These are phyloP conservation scores for Sinohyriopsis cumingii DNA, from an alignment of 2,888 invertebrate species.

Conservation along the genomic window DNA sequence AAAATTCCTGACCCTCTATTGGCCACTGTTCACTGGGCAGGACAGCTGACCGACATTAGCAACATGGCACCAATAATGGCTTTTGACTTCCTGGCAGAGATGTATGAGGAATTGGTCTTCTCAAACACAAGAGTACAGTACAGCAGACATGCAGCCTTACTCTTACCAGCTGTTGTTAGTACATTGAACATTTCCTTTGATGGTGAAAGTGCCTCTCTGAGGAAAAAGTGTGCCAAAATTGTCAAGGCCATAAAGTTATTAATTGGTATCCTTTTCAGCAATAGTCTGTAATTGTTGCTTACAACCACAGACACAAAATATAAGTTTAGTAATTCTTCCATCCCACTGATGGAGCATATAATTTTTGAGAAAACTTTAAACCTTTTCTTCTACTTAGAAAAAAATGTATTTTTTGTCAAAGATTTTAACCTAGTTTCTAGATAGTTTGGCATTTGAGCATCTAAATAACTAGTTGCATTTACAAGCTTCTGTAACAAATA, in stretches of 20 bases:
- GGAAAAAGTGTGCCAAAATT: slow-evolving; percentile 55
- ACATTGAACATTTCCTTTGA: slow-evolving; percentile 36
- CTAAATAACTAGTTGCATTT: too few species aligned
- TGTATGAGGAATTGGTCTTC: slow-evolving; percentile 57
- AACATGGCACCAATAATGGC: slow-evolving; percentile 54
- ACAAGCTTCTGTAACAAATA: too few species aligned
- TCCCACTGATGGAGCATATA: too few species aligned
- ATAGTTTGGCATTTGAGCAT: too few species aligned
- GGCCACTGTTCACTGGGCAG: slow-evolving; percentile 62
- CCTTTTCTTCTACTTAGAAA: too few species aligned
- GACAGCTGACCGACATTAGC: slow-evolving; percentile 56
- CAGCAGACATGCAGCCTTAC: slow-evolving; percentile 43
- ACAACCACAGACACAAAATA: too few species aligned
- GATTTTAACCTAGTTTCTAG: too few species aligned
- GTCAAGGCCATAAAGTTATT: slow-evolving; percentile 55
- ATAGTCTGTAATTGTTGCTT: too few species aligned
- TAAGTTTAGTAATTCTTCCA: too few species aligned
- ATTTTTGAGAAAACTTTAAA: too few species aligned
- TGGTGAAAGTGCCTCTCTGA: slow-evolving; percentile 40
- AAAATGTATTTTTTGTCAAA: too few species aligned
- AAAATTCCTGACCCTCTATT: slow-evolving; percentile 58
- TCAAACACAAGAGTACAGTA: slow-evolving; percentile 45
- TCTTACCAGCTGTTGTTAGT: slow-evolving; percentile 56
- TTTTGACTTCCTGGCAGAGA: slow-evolving; percentile 55
- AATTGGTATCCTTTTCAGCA: slow-evolving; percentile 35